Base-by-base conservation (phyloP, 2,113 vertebrate species). In the Cephalopterus ornatus region DNA sequence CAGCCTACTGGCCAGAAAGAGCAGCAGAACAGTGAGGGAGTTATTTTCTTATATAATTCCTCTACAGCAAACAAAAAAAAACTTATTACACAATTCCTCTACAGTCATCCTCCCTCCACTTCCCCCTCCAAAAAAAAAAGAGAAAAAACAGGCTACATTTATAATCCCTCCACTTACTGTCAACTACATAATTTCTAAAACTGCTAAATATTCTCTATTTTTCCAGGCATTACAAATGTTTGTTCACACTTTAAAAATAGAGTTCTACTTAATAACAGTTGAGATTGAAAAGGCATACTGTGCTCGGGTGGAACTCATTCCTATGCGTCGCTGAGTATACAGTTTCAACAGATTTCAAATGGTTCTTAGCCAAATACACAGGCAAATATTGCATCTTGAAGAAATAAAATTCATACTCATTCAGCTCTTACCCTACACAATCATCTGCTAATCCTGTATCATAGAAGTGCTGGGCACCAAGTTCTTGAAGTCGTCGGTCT, bases 381-480 rank as follows among this genome's bases (percentile, higher is more conserved):
- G 1, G 8, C 32, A 79, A 68, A 39, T 58, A 47, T 1, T n/a
- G 20, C 17, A 63, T 6, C 42, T 5, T 33, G n/a, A 74, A 89
- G n/a, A 90, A 89, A 71, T 32, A 65, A 86, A 88, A 50, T 28
- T 27, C 50, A 70, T 52, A 93, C 7, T 35, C 35, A 28, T 70
- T 70, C 14, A 72, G 33, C 27, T 68, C 98, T 98, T 98, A 99
- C 99, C 99, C 99, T 49, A 99, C 97, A 67, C 98, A 99, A 81
- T 99, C 99, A 97, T 99, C 99, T 61, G 99, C 99, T 68, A 99
- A 98, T 71, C 99, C 99, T 2, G 99, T 98, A 42, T 97, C 94
- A 62, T 98, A 99, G 96, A 99, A 99, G 79, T 92, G 99, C 70
- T 94, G 98, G 53, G 98, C 99, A 77, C 99, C 99, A 8, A 99